Conservation (phyloP, 37 sponge, comb jelly and placozoan species). For the Beroe forskalii region DNA sequence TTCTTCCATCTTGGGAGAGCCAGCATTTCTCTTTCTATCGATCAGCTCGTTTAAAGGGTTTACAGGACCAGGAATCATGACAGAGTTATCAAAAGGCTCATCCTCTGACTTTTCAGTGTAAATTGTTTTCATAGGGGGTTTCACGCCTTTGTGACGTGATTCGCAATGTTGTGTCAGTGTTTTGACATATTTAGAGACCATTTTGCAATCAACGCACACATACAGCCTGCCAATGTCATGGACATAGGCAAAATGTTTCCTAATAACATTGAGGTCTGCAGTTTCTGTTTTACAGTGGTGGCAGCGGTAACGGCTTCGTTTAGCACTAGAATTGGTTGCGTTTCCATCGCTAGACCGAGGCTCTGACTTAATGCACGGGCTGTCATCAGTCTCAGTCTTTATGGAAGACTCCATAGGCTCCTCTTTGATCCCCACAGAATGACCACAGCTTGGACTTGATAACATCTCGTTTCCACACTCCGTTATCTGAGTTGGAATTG, state of each 20-base stretch:
- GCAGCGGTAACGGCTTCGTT: not conserved
- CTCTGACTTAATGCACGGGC: no score
- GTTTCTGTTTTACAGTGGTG: not conserved
- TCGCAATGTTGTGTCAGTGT: not conserved
- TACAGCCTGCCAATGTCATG: not conserved
- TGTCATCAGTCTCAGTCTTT: no score
- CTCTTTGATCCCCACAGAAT: no score
- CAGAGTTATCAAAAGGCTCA: not conserved
- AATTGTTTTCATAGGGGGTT: not conserved
- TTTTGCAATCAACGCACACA: not conserved
- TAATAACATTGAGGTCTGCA: not conserved
- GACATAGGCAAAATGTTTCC: not conserved
- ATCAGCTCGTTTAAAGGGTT: no score
- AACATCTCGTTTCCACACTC: no score
- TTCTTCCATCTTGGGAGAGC: not conserved
- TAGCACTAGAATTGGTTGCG: no score
- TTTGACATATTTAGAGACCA: not conserved
- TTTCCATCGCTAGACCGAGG: no score
- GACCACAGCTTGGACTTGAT: no score
- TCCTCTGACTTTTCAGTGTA: not conserved
- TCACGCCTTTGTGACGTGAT: not conserved
- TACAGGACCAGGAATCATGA: not conserved
- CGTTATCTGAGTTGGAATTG: no score
- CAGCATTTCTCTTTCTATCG: no score
- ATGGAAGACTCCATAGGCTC: no score